These are phyloP conservation scores for Myzus persicae DNA, from an alignment of 1,140 invertebrate genomes.

Conservation along the genomic window DNA sequence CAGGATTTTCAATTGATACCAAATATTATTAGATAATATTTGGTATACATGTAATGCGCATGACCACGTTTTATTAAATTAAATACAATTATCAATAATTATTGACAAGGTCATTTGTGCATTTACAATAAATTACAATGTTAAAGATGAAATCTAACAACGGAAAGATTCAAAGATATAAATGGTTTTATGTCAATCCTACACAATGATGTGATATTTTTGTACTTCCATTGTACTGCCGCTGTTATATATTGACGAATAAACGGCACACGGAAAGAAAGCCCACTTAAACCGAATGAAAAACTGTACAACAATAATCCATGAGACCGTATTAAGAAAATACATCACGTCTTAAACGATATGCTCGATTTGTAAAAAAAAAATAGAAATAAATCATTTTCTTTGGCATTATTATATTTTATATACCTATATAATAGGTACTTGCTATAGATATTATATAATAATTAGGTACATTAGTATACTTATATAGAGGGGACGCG, in stretches of 20 bases:
- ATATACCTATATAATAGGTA: background rate
- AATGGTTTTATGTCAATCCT: conserved; percentile 37
- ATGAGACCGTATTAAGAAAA: background rate
- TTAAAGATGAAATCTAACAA: background rate
- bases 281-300: conserved; percentile 27
- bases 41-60: background rate
- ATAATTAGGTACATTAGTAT: too few relatives aligned
- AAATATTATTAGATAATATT: too few relatives aligned
- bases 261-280: conserved; percentile 34
- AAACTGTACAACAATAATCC: conserved; percentile 2
- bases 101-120: background rate
- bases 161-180: background rate
- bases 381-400: background rate
- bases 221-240: conserved; percentile 34
- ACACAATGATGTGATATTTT: conserved; percentile 44
- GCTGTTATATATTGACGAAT: conserved; percentile 44
- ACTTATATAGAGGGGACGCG: background rate
- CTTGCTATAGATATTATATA: background rate
- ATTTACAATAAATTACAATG: background rate
- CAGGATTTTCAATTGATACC: too few relatives aligned
- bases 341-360: conserved; percentile 27
- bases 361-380: conserved; percentile 25
- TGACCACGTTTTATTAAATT: background rate
- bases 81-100: conserved; percentile 23
- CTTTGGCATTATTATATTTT: background rate